Evolutionary conservation across 2,113 vertebrate species (phyloP).

Genomic region (Chloropsis cyanopogon): DNA sequence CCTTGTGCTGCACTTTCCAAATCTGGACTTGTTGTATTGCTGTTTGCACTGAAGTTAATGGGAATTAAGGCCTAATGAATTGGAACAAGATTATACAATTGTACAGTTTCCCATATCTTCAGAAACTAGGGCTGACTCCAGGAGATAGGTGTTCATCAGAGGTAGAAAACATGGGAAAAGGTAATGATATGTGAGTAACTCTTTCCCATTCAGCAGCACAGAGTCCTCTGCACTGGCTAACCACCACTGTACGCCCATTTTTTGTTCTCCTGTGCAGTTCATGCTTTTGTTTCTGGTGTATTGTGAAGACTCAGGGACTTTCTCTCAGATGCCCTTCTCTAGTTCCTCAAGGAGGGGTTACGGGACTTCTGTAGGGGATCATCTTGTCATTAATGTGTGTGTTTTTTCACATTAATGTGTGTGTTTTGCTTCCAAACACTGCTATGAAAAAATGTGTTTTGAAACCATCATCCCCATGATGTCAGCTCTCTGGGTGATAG

Average conservation of each 20-base stretch:
- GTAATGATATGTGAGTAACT: accelerated
- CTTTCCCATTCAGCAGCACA: neutral
- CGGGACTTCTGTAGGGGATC: neutral
- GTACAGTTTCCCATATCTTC: neutral
- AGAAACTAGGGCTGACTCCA: neutral
- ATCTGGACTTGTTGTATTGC: neutral
- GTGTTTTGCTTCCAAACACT: neutral
- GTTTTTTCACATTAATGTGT: neutral
- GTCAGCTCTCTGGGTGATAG: neutral
- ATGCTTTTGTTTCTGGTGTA: neutral
- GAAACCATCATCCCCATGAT: neutral
- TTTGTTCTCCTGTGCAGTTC: neutral
- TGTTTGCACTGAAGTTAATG: neutral
- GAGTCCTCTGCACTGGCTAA: neutral
- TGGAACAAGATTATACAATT: neutral
- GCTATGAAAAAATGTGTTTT: neutral
- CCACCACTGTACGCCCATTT: neutral
- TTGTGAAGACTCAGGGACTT: neutral
- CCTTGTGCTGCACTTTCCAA: neutral
- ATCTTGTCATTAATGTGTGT: neutral
- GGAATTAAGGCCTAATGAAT: neutral
- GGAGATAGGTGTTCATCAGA: neutral
- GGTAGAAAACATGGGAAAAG: neutral
- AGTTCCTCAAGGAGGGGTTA: neutral
- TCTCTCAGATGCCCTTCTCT: neutral